phyloP scores from a whole-genome alignment of 2,797 vertebrate species.

The Sebastes melanostomus region DNA sequence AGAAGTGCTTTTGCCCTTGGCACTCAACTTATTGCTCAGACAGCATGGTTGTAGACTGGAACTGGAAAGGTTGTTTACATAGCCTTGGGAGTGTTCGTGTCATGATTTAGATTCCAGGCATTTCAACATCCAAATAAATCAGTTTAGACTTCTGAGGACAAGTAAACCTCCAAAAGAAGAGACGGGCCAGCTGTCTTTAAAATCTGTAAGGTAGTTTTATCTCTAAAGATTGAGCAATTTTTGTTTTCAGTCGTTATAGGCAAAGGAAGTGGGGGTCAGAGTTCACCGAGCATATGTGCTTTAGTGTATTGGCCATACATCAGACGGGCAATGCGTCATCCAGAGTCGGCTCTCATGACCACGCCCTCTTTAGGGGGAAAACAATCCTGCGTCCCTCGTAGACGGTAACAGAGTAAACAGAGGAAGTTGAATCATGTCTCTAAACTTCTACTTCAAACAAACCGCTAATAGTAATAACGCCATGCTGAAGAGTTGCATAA shows the following conservation, averaged over 20 bases:
- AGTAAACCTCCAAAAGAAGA: slow-evolving; percentile 66
- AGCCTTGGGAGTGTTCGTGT: slow-evolving; percentile 78
- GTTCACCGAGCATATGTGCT: slow-evolving; percentile 16
- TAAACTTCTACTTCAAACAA: too few relatives aligned
- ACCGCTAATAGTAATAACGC: too few relatives aligned
- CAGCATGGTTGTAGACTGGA: slow-evolving; percentile 62
- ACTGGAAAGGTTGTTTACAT: slow-evolving; percentile 75
- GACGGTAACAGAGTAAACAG: too few relatives aligned
- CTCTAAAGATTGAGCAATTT: slow-evolving; percentile 25
- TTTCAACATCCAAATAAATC: slow-evolving; percentile 78
- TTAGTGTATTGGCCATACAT: background rate
- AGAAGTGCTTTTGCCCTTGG: slow-evolving; percentile 61
- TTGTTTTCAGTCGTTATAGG: slow-evolving; percentile 42
- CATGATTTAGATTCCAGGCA: slow-evolving; percentile 78
- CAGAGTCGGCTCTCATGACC: too few relatives aligned
- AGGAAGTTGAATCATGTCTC: too few relatives aligned
- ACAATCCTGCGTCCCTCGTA: too few relatives aligned
- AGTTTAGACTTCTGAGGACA: slow-evolving; percentile 69
- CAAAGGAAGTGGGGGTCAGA: slow-evolving; percentile 29
- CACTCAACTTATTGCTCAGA: slow-evolving; percentile 62
- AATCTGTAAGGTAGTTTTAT: slow-evolving; percentile 47
- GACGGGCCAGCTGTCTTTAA: slow-evolving; percentile 65
- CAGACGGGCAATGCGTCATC: too few relatives aligned
- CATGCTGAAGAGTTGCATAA: too few relatives aligned
- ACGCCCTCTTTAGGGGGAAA: too few relatives aligned